phyloP scores from a whole-genome alignment of 1,140 invertebrate species.

The Neodiprion virginianus region DNA sequence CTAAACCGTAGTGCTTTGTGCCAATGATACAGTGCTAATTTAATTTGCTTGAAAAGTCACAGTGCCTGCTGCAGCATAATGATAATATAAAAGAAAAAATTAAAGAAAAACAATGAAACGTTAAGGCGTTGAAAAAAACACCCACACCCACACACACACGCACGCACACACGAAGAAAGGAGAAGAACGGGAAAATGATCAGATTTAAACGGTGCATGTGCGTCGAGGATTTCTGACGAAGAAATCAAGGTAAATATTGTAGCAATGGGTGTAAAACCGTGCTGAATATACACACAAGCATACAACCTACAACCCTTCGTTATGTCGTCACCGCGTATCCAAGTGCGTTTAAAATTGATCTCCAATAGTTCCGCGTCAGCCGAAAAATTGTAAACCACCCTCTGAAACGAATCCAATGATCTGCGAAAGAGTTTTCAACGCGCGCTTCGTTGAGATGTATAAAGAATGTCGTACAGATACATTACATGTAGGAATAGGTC shows the following conservation, averaged over 20 bases:
- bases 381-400: too few species aligned
- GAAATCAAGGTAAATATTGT: conserved; percentile 13
- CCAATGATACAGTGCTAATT: conserved; percentile 5
- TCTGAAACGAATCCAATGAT: too few species aligned
- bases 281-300: too few species aligned
- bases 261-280: background rate
- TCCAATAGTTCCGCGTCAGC: too few species aligned
- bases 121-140: background rate
- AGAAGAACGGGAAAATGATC: background rate
- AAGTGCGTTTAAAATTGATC: background rate
- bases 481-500: too few species aligned
- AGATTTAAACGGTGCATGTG: conserved; percentile 8
- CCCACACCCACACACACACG: too few species aligned
- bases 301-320: background rate
- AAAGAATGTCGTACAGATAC: too few species aligned
- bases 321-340: too few species aligned
- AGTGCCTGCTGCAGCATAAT: conserved; percentile 6
- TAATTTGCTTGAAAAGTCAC: conserved; percentile 11
- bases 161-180: too few species aligned
- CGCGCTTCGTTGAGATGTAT: too few species aligned
- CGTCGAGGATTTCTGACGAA: conserved; percentile 12
- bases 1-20: background rate
- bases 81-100: too few species aligned
- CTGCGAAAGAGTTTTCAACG: background rate
- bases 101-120: background rate